These are phyloP conservation scores for Orchestia grillus DNA, from an alignment of 1,140 invertebrate species.

Conservation along the genomic window DNA sequence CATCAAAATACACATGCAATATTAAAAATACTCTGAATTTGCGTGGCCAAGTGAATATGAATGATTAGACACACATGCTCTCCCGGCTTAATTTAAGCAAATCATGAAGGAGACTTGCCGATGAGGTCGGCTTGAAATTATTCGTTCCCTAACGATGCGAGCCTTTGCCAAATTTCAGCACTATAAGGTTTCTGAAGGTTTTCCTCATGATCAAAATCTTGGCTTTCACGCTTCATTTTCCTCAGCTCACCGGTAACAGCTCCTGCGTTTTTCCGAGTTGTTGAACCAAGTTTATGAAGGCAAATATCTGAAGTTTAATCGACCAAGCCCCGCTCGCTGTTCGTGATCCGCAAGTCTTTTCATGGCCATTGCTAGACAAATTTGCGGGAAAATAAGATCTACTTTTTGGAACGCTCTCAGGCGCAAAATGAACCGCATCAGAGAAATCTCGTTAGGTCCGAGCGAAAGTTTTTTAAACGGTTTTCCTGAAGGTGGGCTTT, in stretches of 20 bases:
- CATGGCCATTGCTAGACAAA: not conserved
- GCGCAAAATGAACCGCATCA: not conserved
- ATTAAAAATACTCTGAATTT: not conserved
- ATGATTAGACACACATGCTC: not conserved
- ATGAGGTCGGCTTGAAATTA: not conserved
- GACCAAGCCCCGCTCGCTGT: not conserved
- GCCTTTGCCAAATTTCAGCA: not conserved
- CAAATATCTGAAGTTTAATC: constrained; percentile 10
- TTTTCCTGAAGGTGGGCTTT: not conserved
- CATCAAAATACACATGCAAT: too few relatives aligned
- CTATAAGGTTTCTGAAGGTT: not conserved
- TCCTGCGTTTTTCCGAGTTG: not conserved
- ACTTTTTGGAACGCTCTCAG: not conserved
- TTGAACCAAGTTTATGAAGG: not conserved
- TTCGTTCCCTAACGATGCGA: not conserved
- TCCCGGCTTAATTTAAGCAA: not conserved
- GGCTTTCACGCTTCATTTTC: not conserved
- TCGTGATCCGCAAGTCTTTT: not conserved
- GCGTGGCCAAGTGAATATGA: not conserved
- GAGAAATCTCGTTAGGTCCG: not conserved
- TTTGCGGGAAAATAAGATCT: constrained; percentile 8
- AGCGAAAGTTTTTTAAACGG: not conserved
- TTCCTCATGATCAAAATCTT: not conserved
- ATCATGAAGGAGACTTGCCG: not conserved
- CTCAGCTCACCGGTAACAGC: not conserved